A percentile compares a stretch with the other conserved stretches of the same genome.
phyloP scores from a whole-genome alignment of 2,797 vertebrate genomes.

The Parauchenoglanis ngamensis region DNA sequence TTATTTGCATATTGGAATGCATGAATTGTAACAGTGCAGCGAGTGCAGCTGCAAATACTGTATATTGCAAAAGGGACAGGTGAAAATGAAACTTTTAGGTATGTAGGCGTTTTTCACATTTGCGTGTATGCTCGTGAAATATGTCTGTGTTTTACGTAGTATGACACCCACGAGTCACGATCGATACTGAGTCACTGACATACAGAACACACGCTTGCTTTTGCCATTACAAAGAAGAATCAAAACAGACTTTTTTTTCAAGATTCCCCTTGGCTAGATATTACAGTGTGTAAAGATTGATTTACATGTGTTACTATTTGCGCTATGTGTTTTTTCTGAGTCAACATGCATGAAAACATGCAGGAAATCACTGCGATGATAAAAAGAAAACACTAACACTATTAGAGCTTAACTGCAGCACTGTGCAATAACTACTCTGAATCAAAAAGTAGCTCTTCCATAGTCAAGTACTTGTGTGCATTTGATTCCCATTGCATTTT shows the following conservation, averaged over 20 bases:
- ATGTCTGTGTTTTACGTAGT: slow-evolving; percentile 38
- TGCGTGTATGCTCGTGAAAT: slow-evolving; percentile 23
- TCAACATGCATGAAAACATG: slow-evolving; percentile 14
- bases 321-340: slow-evolving; percentile 8
- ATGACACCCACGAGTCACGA: slow-evolving; percentile 47
- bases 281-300: slow-evolving; percentile 11
- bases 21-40: background rate
- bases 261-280: background rate
- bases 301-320: slow-evolving; percentile 27
- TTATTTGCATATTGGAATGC: background rate
- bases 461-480: background rate
- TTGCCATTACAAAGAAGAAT: background rate
- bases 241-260: background rate
- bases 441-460: background rate
- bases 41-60: background rate
- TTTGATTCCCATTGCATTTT: background rate
- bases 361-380: slow-evolving; percentile 2
- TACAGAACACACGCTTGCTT: slow-evolving; percentile 10
- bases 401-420: background rate
- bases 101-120: slow-evolving; percentile 2
- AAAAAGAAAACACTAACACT: background rate
- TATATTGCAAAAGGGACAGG: background rate
- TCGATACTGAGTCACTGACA: slow-evolving; percentile 46
- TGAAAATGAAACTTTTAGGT: slow-evolving; percentile 1
- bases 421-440: background rate